Base-by-base conservation (phyloP, 2,888 invertebrate species). In the Lymantria dispar region DNA sequence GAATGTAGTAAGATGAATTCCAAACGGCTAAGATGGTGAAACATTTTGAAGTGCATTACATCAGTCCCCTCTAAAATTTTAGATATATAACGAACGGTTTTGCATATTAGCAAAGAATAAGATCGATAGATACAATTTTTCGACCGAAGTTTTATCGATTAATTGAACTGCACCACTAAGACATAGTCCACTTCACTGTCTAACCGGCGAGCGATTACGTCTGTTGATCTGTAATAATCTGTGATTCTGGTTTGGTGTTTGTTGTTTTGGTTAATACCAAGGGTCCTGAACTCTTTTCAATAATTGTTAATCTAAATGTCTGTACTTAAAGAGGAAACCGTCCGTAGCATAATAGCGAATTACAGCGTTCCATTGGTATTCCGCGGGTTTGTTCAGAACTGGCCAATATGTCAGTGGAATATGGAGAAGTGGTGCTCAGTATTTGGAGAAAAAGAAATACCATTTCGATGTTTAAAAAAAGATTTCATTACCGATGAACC, bases 381-480 rank as follows among this genome's bases (percentile, higher is more conserved):
- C 50, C 85, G 85, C 59, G 83, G 87, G 43, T 83, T 88, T 68
- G 77, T 94, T 56, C 84, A 84, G 52, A 78, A 85, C 55, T 95
- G 94, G 94, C 76, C 92, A 40, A 68, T 94, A 50, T 75, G 93
- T 53, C 76, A 92, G 33, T 95, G 95, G 94, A 80, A 78, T 68
- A 68, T 94, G 30, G 82, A 93, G 41, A 92, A 94, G 58, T 94
- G 95, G 93, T 81, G 85, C 45, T 71, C 89, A 48, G 79, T 92
- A 56, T 92, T 95, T 62, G 92, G 91, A 41, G 79, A 92, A 50
- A 87, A 85, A 62, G 75, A 87, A 68, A 80, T 95, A 69, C 91
- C 92, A 38, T 94, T 95, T 80, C 88, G 95, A 58, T 87, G 85
- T 61, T 70, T 85, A 68, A 80, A 74, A 60, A 85, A 76, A 57